Evolutionary conservation across 2,797 vertebrate genomes (phyloP).

Genomic region (Sylvilagus floridanus): DNA sequence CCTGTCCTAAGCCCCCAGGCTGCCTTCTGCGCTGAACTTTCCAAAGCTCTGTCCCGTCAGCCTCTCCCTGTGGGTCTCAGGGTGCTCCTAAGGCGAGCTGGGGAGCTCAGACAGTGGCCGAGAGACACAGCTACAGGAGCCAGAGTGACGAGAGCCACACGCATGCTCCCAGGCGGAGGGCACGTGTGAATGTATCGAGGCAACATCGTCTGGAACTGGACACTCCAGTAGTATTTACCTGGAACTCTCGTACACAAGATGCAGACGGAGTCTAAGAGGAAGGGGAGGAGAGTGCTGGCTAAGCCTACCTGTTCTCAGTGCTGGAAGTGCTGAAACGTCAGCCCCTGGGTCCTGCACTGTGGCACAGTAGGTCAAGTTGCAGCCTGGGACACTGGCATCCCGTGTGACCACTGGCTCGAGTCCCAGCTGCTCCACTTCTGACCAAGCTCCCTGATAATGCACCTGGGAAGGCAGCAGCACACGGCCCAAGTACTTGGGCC

Average conservation of each 20-base stretch:
- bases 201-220: neutral
- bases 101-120: neutral
- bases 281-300: neutral
- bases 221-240: neutral
- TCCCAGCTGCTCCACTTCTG: too few species aligned
- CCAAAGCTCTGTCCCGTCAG: neutral
- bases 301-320: neutral
- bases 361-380: too few species aligned
- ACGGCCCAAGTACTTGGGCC: too few species aligned
- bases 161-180: neutral
- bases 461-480: too few species aligned
- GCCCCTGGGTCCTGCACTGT: neutral
- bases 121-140: neutral
- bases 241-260: neutral
- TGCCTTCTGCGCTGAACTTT: neutral
- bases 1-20: neutral
- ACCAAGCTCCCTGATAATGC: too few species aligned
- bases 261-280: neutral
- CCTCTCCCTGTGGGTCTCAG: neutral
- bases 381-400: too few species aligned
- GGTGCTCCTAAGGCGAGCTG: neutral
- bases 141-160: constrained; percentile 31
- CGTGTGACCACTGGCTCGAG: too few species aligned
- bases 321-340: neutral
- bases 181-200: constrained; percentile 30